These are phyloP conservation scores for Pantherophis guttatus DNA, from an alignment of 2,113 vertebrate species.

Conservation along the genomic window DNA sequence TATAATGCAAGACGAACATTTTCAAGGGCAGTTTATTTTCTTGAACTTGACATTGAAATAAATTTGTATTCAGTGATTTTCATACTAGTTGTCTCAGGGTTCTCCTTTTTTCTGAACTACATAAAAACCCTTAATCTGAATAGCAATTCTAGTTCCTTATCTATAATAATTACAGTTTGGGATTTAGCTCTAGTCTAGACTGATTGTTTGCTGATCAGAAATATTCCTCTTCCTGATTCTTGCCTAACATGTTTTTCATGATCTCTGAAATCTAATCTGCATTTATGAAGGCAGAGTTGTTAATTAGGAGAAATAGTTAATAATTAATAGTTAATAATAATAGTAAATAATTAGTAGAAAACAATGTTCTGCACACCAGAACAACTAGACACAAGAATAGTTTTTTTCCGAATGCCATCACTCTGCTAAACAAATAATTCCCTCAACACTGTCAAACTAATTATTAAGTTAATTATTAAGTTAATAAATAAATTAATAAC, in stretches of 20 bases:
- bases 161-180: background rate
- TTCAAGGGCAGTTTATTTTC: background rate
- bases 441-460: too few relatives aligned
- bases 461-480: too few relatives aligned
- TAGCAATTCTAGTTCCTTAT: background rate
- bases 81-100: background rate
- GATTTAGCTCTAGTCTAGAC: background rate
- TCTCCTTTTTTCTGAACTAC: background rate
- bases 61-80: background rate
- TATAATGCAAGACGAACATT: background rate
- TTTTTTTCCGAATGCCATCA: too few relatives aligned
- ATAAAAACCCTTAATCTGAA: background rate
- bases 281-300: background rate
- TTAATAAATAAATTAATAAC: too few relatives aligned
- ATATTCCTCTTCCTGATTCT: background rate
- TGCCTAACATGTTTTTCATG: background rate
- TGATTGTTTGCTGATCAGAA: background rate
- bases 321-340: too few relatives aligned
- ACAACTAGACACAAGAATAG: too few relatives aligned
- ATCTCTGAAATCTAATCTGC: background rate
- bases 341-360: too few relatives aligned
- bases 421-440: too few relatives aligned
- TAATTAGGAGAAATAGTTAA: background rate
- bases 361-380: too few relatives aligned
- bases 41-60: background rate